Base-by-base conservation (phyloP, 2,888 invertebrate genomes). In the Tricholauxania praeusta region DNA sequence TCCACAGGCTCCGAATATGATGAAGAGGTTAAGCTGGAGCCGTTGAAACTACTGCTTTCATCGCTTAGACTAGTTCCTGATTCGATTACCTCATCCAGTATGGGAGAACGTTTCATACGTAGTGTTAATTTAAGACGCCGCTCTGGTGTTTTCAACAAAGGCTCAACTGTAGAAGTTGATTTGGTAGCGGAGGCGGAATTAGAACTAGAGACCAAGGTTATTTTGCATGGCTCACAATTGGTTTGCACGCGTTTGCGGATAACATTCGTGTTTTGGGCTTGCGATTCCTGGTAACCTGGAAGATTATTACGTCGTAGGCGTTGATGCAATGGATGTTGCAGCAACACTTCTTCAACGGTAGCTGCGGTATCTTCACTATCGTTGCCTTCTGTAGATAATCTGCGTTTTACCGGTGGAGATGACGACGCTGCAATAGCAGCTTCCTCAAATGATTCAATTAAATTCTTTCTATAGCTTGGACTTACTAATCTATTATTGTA, bases 101-200 rank as follows among this genome's bases (percentile, higher is more conserved):
- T 92, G 2, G 95, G 95, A 77, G 95, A 95, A 48, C 96, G 91
- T 85, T 96, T 96, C 90, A 96, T 94, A 7, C 96, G 91, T 74
- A 96, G 87, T 8, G 95, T 96, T 75, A 96, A 86, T 83, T 95
- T 95, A 68, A 96, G 86, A 7, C 93, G 81, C 7, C 87, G 81
- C 76, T 88, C 88, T 0, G 88, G 88, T 1, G 87, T 88, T 76
- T 88, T 88, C 10, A 87, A 71, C 22, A 87, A 70, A 6, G 83
- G 82, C 52, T 86, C 86, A 19, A 79, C 71, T 59, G 66, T 81
- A 83, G 82, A 81, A 85, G 81, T 82, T 88, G 89, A 63, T 68
- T 76, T n/a, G 63, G 63, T 73, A 12, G 72, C 52, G 70, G 17
- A 57, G 5, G 69, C 22, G 14, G 39, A 7, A 55, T 62, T 60